Evolutionary conservation across 2,888 invertebrate species (phyloP), one percentile per base, ranked within the genome.

Genomic region (Latrodectus elegans): DNA sequence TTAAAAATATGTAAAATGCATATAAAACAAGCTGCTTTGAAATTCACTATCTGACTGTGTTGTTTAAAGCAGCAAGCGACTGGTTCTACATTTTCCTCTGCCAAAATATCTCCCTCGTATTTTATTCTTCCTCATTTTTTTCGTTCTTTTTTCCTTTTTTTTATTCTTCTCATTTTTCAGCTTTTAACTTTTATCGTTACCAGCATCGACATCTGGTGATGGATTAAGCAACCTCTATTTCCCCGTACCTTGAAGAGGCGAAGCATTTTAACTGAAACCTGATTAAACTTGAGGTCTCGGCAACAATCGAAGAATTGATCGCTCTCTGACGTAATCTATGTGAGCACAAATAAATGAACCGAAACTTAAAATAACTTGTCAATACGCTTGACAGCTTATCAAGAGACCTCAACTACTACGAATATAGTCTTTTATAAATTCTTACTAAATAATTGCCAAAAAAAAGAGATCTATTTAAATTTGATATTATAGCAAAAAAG

Each of bases 291-390:
- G 72, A 38, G 75, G 78, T 70, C 78, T 78, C 70, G 79, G 55
- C 79, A 80, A 80, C 79, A 80, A 80, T 79, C 72, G 79, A 79
- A 55, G 64, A 72, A 79, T 79, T 71, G 79, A 79, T 79, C 79
- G 79, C 12, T 51, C 67, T 38, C 49, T 74, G 75, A 76, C 75
- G 75, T 76, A 64, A 65, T 60, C 75, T 51, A 49, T 76, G 6
- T 38, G 60, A 51, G 60, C 12, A 49, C 75, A 38, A 64, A 80
- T 60, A 72, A 80, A 80, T 72, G 79, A 79, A 72, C 70, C 72
- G 55, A 71, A 72, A 80, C 49, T 72, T 70, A 17, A 51, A 72
- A 80, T 70, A 72, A 80, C 64, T 51, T 77, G 52, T 68, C 77
- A 68, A 49, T 80, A 71, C 55, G 22, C 6, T 38, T 38, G 6